Percentiles rank a stretch among this genome's conserved stretches.
Evolutionary conservation across 2,797 vertebrate species (phyloP).

Genomic region (Gambelia wislizenii): DNA sequence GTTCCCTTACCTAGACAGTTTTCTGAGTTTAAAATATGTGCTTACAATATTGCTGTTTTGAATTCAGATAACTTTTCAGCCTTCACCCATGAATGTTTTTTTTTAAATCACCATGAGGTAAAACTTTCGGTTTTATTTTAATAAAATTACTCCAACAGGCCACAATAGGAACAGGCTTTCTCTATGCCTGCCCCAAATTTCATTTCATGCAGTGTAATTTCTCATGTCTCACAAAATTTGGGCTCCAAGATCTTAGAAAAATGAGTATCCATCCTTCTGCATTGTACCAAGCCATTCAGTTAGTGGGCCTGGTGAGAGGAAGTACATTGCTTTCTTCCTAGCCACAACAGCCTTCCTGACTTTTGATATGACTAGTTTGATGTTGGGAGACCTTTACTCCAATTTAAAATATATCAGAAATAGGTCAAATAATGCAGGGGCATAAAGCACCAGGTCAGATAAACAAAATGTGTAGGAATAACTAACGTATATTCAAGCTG

Average conservation of each 20-base stretch:
- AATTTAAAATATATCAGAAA: background rate
- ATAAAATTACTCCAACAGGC: background rate
- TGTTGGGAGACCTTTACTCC: background rate
- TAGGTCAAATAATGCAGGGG: slow-evolving; percentile 34
- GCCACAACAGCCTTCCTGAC: too few relatives aligned
- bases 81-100: background rate
- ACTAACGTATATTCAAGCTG: background rate
- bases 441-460: slow-evolving; percentile 7
- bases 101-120: background rate
- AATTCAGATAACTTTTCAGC: background rate
- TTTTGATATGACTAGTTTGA: too few relatives aligned
- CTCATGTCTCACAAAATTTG: too few relatives aligned
- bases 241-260: too few relatives aligned
- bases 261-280: too few relatives aligned
- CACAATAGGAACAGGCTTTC: too few relatives aligned
- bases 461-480: slow-evolving; percentile 33
- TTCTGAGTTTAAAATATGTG: background rate
- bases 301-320: too few relatives aligned
- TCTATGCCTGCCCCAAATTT: too few relatives aligned
- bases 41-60: background rate
- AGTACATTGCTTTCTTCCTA: too few relatives aligned
- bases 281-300: too few relatives aligned
- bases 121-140: background rate
- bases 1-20: background rate
- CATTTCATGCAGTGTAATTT: too few relatives aligned